phyloP scores from a whole-genome alignment of 2,888 invertebrate genomes.

The Alviniconcha strummeri region DNA sequence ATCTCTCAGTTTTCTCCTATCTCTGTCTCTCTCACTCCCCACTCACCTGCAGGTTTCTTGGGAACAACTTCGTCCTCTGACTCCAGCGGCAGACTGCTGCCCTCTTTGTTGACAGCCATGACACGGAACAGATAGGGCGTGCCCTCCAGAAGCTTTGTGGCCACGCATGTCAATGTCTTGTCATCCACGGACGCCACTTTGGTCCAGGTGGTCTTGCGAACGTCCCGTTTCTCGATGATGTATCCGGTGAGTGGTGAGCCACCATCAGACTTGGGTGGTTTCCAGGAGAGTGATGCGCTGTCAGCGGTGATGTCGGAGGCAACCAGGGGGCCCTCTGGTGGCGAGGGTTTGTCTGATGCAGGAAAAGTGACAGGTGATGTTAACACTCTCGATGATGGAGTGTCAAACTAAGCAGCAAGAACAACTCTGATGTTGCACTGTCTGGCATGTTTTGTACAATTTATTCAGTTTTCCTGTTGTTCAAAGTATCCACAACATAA shows the following conservation, averaged over 20 bases:
- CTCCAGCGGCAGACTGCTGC: conserved; percentile 86
- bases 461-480: too few relatives aligned
- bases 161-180: conserved; percentile 39
- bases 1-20: too few relatives aligned
- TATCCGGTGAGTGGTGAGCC: conserved; percentile 70
- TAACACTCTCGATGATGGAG: too few relatives aligned
- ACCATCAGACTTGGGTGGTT: conserved; percentile 69
- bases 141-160: conserved; percentile 81
- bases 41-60: conserved; percentile 84
- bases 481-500: too few relatives aligned
- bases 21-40: too few relatives aligned
- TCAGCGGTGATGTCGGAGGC: conserved; percentile 67
- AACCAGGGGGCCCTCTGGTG: conserved; percentile 61
- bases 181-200: conserved; percentile 55
- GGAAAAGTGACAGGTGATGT: background rate
- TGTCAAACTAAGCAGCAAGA: too few relatives aligned
- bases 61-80: conserved; percentile 82
- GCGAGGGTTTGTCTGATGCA: conserved; percentile 61
- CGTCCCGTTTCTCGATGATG: conserved; percentile 76
- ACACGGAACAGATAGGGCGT: conserved; percentile 90
- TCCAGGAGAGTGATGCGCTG: conserved; percentile 67
- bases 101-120: conserved; percentile 89
- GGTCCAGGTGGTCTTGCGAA: conserved; percentile 85
- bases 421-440: too few relatives aligned
- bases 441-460: too few relatives aligned